These are phyloP conservation scores for Xenops minutus DNA, from an alignment of 2,797 vertebrate species.

Conservation along the genomic window DNA sequence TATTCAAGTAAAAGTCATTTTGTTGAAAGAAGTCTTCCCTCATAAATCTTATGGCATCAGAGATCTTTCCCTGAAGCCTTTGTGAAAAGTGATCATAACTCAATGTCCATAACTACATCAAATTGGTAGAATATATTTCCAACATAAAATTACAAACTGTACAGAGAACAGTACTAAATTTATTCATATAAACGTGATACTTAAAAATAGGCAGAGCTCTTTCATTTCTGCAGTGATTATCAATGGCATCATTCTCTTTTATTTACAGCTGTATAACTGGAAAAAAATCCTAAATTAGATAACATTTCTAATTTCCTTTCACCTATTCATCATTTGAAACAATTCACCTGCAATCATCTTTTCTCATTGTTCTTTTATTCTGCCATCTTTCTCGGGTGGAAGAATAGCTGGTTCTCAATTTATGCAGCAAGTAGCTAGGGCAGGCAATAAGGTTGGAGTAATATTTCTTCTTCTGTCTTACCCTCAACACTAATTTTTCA, in stretches of 20 bases:
- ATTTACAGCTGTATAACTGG: neutral
- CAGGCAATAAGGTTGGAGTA: neutral
- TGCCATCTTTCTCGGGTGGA: neutral
- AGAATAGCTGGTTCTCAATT: neutral
- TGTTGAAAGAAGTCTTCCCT: neutral
- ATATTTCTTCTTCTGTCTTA: neutral
- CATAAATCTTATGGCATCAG: neutral
- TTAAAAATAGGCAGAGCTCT: neutral
- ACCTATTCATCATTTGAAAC: neutral
- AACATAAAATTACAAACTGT: neutral
- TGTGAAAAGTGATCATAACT: neutral
- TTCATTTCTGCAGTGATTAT: neutral
- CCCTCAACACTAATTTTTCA: neutral
- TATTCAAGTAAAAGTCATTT: neutral
- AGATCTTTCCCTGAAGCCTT: neutral
- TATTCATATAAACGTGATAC: neutral
- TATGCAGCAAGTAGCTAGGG: neutral
- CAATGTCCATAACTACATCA: neutral
- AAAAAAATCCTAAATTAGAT: neutral
- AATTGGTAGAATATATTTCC: neutral
- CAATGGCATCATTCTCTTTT: neutral
- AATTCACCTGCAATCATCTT: neutral
- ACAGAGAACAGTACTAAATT: fast-evolving
- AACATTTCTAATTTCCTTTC: conserved; percentile 6
- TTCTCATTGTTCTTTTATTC: neutral